Evolutionary conservation across 1,140 invertebrate species (phyloP).

Genomic region (Plectrocnemia conspersa): DNA sequence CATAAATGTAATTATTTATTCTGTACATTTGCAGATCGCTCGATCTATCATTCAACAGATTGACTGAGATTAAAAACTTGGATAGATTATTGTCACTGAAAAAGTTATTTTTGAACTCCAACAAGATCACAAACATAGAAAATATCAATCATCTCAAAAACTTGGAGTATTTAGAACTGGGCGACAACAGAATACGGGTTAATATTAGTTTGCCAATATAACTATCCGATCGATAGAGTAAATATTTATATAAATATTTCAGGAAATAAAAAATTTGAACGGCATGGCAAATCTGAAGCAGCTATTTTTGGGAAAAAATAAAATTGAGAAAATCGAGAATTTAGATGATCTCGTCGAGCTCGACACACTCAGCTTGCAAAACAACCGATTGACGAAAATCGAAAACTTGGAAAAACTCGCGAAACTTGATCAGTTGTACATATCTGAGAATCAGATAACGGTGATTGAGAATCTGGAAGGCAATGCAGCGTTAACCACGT

Average conservation of each 20-base stretch:
- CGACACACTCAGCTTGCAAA: constrained; percentile 82
- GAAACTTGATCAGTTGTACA: constrained; percentile 83
- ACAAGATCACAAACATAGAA: constrained; percentile 89
- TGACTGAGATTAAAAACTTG: constrained; percentile 84
- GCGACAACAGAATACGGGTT: constrained; percentile 89
- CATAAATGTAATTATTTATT: no score
- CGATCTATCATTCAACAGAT: constrained; percentile 96
- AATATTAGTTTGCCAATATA: constrained; percentile 7
- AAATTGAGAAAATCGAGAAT: constrained; percentile 87
- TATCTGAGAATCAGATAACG: constrained; percentile 90
- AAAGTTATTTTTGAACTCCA: constrained; percentile 88
- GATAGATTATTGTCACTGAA: constrained; percentile 74
- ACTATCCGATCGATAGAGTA: constrained; percentile 16
- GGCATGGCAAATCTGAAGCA: constrained; percentile 67
- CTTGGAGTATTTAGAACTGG: constrained; percentile 85
- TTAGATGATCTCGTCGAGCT: constrained; percentile 73
- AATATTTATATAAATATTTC: constrained; percentile 24
- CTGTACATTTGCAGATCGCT: constrained; percentile 76
- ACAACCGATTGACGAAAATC: constrained; percentile 83
- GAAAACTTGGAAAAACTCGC: constrained; percentile 74
- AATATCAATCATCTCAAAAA: constrained; percentile 79
- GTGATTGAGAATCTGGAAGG: constrained; percentile 68
- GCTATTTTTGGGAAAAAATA: constrained; percentile 93
- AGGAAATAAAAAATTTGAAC: constrained; percentile 82
- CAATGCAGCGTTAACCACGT: constrained; percentile 70